These are phyloP conservation scores for Zaprionus davidi DNA, from an alignment of 1,140 invertebrate genomes.

Conservation along the genomic window DNA sequence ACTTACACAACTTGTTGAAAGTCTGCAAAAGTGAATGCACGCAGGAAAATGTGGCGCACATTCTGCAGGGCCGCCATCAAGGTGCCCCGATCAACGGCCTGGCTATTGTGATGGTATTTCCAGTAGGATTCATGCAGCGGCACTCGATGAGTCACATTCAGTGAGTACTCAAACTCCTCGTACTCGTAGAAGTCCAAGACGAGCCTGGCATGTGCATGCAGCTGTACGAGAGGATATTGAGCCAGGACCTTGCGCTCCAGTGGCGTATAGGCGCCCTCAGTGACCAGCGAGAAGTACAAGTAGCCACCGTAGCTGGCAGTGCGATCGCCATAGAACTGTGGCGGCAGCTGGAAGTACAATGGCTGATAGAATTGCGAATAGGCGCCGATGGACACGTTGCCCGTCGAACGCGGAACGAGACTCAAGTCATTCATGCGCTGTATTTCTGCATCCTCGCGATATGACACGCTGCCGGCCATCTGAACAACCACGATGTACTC, in stretches of 20 bases:
- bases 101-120: slow-evolving; percentile 82
- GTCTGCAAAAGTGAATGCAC: slow-evolving; percentile 90
- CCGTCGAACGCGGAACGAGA: slow-evolving; percentile 83
- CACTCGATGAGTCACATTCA: slow-evolving; percentile 74
- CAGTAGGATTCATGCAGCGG: slow-evolving; percentile 87
- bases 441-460: slow-evolving; percentile 78
- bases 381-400: slow-evolving; percentile 88
- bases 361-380: slow-evolving; percentile 89
- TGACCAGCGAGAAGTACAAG: slow-evolving; percentile 91
- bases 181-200: slow-evolving; percentile 91
- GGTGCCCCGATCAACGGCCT: slow-evolving; percentile 87
- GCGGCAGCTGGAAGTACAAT: slow-evolving; percentile 94
- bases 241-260: slow-evolving; percentile 85
- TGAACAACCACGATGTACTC: slow-evolving; percentile 83
- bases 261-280: slow-evolving; percentile 87
- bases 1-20: slow-evolving; percentile 87
- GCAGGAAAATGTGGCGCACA: slow-evolving; percentile 91
- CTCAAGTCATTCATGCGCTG: slow-evolving; percentile 85
- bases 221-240: slow-evolving; percentile 91
- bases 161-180: slow-evolving; percentile 68
- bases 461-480: slow-evolving; percentile 65
- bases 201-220: slow-evolving; percentile 92
- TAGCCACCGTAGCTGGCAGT: slow-evolving; percentile 96
- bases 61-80: slow-evolving; percentile 96
- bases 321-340: slow-evolving; percentile 93